Conservation (phyloP, 1,140 invertebrate genomes). For the Drosophila sp. region DNA sequence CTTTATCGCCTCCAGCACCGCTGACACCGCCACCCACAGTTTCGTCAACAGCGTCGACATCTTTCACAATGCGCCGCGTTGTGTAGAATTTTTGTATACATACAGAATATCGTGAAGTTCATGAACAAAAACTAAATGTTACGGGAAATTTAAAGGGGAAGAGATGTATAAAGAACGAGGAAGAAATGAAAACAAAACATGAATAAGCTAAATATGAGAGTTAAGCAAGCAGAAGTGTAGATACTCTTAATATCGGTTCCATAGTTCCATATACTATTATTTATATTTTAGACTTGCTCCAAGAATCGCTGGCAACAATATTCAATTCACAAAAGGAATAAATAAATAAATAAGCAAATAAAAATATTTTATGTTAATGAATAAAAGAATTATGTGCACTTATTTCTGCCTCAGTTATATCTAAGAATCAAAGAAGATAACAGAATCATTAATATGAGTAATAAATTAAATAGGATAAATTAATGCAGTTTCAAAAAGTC, state of each 20-base stretch:
- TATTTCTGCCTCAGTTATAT: no score
- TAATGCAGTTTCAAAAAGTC: no score
- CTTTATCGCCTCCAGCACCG: neutral
- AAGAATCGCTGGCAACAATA: no score
- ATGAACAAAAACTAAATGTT: slow-evolving; percentile 57
- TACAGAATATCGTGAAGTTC: slow-evolving; percentile 61
- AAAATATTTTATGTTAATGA: no score
- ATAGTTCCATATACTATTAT: no score
- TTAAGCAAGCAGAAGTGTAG: neutral
- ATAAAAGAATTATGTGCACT: no score
- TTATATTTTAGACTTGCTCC: no score
- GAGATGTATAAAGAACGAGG: slow-evolving; percentile 22
- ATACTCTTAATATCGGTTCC: slow-evolving; percentile 34
- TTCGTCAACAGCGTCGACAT: slow-evolving; percentile 19
- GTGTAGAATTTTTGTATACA: slow-evolving; percentile 43
- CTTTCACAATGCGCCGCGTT: slow-evolving; percentile 62
- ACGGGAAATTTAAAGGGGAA: neutral
- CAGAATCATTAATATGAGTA: no score
- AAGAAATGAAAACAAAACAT: slow-evolving; percentile 50
- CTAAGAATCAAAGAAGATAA: no score
- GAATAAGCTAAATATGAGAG: slow-evolving; percentile 7
- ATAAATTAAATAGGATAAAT: no score
- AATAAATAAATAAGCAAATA: no score
- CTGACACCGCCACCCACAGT: neutral
- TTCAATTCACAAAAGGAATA: no score